A percentile compares a stretch with the other conserved stretches of the same genome.
Evolutionary conservation across 2,113 vertebrate genomes (phyloP).

Genomic region (Carassius carassius): DNA sequence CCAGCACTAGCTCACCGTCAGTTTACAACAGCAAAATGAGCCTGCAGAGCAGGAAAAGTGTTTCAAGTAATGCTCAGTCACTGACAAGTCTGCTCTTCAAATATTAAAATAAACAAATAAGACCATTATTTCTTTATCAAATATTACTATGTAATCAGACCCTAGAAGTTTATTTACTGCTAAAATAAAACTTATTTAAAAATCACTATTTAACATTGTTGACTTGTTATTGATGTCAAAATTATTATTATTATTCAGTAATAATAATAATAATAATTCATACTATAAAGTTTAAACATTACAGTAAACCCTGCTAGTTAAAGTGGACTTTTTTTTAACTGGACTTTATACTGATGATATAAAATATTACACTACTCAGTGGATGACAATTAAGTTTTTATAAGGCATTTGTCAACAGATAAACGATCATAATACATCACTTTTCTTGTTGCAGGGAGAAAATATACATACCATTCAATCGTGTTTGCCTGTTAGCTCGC

Average conservation of each 20-base stretch:
- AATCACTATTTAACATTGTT: neutral
- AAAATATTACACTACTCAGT: neutral
- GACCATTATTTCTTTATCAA: neutral
- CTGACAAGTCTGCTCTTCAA: neutral
- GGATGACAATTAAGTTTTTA: neutral
- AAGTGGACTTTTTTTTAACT: neutral
- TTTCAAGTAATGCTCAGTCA: neutral
- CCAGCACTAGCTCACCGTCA: neutral
- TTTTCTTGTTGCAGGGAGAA: neutral
- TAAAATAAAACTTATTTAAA: neutral
- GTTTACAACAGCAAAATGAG: neutral
- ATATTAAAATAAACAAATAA: neutral
- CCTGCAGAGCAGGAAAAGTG: neutral
- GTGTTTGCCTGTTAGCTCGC: constrained; percentile 95
- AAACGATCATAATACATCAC: neutral
- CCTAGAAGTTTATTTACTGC: neutral
- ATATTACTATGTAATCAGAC: neutral
- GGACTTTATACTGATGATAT: neutral
- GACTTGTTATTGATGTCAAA: neutral
- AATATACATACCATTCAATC: constrained; percentile 94
- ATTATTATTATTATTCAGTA: neutral
- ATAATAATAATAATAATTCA: neutral
- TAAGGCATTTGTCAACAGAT: neutral
- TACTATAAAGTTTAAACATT: neutral
- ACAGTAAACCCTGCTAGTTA: neutral